phyloP scores from a whole-genome alignment of 2,113 vertebrate genomes.

The Rhea pennata region DNA sequence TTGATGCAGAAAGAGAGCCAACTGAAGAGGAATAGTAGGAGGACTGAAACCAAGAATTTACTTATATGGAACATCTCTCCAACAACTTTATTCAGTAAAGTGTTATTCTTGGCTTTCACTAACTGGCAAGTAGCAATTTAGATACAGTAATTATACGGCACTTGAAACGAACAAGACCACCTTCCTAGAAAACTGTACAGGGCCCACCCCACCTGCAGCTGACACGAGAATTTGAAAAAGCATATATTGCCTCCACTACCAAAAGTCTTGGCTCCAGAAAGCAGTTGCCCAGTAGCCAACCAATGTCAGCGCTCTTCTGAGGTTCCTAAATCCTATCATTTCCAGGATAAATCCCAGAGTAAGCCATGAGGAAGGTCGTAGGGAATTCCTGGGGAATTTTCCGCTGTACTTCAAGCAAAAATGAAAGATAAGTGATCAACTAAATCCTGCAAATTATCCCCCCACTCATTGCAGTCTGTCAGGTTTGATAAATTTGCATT shows the following conservation, averaged over 20 bases:
- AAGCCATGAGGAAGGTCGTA: neutral
- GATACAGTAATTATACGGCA: neutral
- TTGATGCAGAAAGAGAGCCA: neutral
- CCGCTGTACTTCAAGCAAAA: neutral
- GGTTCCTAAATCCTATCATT: neutral
- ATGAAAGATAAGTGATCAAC: neutral
- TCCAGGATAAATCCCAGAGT: neutral
- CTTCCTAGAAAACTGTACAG: neutral
- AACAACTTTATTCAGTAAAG: neutral
- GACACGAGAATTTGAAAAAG: neutral
- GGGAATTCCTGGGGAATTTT: neutral
- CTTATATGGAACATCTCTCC: neutral
- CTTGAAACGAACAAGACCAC: neutral
- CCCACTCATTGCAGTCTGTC: neutral
- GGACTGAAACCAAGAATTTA: neutral
- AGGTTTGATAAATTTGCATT: neutral
- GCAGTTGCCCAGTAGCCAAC: neutral
- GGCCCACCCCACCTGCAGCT: neutral
- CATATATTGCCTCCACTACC: neutral
- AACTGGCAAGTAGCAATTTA: constrained; percentile 38
- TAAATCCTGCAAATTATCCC: neutral
- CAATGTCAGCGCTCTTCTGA: neutral
- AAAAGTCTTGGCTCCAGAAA: neutral
- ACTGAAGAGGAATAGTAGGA: neutral
- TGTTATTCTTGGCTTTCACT: constrained; percentile 45